Percentiles rank a stretch among this genome's conserved stretches.
phyloP scores from a whole-genome alignment of 2,797 vertebrate species.

The Lepus townsendii region DNA sequence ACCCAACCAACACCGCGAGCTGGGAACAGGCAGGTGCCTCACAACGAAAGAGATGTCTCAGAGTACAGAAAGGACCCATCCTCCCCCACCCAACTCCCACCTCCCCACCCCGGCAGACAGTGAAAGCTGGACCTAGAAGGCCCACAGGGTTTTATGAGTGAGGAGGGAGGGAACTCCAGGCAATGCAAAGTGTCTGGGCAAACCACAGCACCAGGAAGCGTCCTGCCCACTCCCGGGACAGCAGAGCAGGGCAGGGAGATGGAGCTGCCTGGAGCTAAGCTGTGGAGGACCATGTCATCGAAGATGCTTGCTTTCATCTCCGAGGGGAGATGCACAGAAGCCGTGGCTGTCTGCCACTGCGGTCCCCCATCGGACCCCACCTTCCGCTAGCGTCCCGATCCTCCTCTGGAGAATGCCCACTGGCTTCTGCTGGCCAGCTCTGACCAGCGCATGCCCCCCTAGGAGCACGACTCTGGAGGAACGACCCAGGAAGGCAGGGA shows the following conservation, averaged over 20 bases:
- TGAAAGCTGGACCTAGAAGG: background rate
- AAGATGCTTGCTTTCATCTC: background rate
- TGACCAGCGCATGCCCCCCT: background rate
- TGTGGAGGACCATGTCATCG: background rate
- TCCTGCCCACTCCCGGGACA: background rate
- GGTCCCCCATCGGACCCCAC: background rate
- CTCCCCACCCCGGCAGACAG: background rate
- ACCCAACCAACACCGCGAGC: background rate
- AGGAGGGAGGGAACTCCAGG: background rate
- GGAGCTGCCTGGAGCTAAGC: background rate
- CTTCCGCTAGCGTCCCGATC: background rate
- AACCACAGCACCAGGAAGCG: constrained; percentile 4
- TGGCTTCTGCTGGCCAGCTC: background rate
- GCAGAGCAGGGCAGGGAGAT: background rate
- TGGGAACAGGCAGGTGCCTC: background rate
- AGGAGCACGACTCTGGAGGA: background rate
- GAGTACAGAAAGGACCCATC: background rate
- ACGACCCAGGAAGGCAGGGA: background rate
- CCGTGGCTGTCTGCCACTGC: background rate
- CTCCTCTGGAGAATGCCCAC: background rate
- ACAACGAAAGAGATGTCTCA: background rate
- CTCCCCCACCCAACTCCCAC: too few species aligned
- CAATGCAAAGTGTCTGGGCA: background rate
- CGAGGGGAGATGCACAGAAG: background rate
- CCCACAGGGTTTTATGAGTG: background rate